Evolutionary conservation across 2,797 vertebrate species (phyloP).

Genomic region (Mormyrops attenuatus): DNA sequence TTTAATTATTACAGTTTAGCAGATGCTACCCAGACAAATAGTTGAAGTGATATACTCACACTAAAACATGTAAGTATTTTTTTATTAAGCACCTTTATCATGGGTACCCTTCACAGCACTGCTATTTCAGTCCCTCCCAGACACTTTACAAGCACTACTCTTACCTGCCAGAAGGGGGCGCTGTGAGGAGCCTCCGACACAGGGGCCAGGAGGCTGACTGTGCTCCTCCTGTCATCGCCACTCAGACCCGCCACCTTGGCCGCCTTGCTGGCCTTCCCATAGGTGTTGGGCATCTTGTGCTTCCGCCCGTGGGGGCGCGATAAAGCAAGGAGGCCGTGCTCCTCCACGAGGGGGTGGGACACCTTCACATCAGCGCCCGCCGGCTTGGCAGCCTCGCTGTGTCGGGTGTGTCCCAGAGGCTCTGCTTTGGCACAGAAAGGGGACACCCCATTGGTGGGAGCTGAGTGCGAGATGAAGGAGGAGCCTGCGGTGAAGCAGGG

Average conservation of each 20-base stretch:
- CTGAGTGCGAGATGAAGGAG: neutral
- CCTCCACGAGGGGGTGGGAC: constrained; percentile 55
- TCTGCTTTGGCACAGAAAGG: constrained; percentile 18
- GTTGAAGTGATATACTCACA: neutral
- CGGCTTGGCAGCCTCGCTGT: neutral
- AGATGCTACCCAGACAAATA: neutral
- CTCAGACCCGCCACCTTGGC: constrained; percentile 80
- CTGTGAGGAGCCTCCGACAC: neutral
- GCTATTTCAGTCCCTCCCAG: neutral
- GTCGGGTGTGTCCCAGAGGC: neutral
- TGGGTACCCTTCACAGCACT: neutral
- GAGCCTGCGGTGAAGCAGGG: neutral
- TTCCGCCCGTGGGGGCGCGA: constrained; percentile 78
- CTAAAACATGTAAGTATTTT: neutral
- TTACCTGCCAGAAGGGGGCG: constrained; percentile 16
- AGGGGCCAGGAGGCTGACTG: constrained; percentile 69
- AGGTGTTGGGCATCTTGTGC: constrained; percentile 82
- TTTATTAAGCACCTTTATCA: neutral
- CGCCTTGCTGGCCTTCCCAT: constrained; percentile 81
- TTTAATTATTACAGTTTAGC: neutral
- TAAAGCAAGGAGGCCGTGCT: constrained; percentile 64
- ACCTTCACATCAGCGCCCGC: constrained; percentile 30
- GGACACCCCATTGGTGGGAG: neutral
- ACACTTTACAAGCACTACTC: neutral
- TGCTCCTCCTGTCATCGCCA: constrained; percentile 83